Evolutionary conservation across 2,888 invertebrate species (phyloP).

Genomic region (Ennomos fuscantarius): DNA sequence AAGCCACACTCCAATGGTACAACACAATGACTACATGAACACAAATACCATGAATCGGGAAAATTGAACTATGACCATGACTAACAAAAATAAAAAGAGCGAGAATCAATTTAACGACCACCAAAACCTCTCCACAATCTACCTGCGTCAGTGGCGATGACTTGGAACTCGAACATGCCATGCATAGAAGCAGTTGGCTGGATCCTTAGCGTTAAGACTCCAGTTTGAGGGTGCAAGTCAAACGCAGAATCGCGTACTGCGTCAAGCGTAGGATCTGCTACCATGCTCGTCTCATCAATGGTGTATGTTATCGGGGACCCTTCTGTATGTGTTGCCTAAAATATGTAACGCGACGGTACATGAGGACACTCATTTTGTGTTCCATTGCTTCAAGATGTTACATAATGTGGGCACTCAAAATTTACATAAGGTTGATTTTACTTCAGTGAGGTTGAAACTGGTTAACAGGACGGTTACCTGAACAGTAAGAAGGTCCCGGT

Average conservation of each 20-base stretch:
- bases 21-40: too few species aligned
- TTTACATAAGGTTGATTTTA: too few species aligned
- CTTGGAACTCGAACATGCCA: slow-evolving; percentile 86
- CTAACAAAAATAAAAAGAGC: too few species aligned
- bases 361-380: too few species aligned
- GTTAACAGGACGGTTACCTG: slow-evolving; percentile 55
- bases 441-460: not conserved
- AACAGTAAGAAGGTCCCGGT: slow-evolving; percentile 76
- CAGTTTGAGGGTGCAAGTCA: slow-evolving; percentile 64
- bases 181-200: slow-evolving; percentile 82
- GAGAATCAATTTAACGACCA: not conserved
- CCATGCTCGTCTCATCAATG: slow-evolving; percentile 65
- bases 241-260: slow-evolving; percentile 70
- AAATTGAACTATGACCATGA: too few species aligned
- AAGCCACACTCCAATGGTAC: too few species aligned
- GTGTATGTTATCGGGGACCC: slow-evolving; percentile 69
- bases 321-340: slow-evolving; percentile 86
- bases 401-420: too few species aligned
- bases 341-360: not conserved
- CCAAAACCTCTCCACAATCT: slow-evolving; percentile 18
- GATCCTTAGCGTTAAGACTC: slow-evolving; percentile 79
- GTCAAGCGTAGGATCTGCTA: slow-evolving; percentile 70
- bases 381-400: too few species aligned
- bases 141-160: slow-evolving; percentile 83
- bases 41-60: too few species aligned